Percentiles rank a stretch among this genome's conserved stretches.
Evolutionary conservation across 1,140 invertebrate species (phyloP).

Genomic region (Penaeus indicus): DNA sequence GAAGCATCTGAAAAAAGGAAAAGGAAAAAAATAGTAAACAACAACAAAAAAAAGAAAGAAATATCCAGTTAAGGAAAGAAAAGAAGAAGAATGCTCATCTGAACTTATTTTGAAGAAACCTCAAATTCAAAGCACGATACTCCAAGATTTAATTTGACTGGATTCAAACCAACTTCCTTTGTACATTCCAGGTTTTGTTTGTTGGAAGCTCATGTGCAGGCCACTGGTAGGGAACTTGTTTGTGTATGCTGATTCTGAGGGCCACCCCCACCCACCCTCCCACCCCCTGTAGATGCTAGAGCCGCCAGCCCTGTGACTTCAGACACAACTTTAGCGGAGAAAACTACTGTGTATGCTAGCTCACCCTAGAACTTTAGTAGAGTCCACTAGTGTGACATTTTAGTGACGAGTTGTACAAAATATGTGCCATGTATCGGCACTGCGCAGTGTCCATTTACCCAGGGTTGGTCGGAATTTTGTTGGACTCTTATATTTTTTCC

Average conservation of each 20-base stretch:
- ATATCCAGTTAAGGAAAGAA: constrained; percentile 1
- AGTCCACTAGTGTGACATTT: constrained; percentile 53
- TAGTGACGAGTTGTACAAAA: constrained; percentile 52
- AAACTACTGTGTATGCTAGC: constrained; percentile 56
- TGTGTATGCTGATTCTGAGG: constrained; percentile 45
- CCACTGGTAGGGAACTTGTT: constrained; percentile 58
- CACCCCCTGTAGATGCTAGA: constrained; percentile 46
- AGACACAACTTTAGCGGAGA: constrained; percentile 53
- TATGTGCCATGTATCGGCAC: constrained; percentile 39
- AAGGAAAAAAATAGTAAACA: not conserved
- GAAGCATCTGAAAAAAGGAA: not conserved
- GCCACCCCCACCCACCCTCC: constrained; percentile 18
- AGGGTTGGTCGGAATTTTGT: constrained; percentile 39
- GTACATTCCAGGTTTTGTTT: constrained; percentile 63
- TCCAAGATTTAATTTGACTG: constrained; percentile 18
- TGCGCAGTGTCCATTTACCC: constrained; percentile 51
- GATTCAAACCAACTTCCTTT: constrained; percentile 55
- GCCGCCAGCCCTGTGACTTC: constrained; percentile 48
- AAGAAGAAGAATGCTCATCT: no score
- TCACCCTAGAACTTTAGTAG: constrained; percentile 52
- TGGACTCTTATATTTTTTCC: constrained; percentile 22
- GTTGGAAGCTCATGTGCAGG: constrained; percentile 60
- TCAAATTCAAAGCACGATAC: not conserved
- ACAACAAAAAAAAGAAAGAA: not conserved
- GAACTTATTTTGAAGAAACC: not conserved